Base-by-base conservation (phyloP, 37 sponge, comb jelly and placozoan species). In the Ephydatia muelleri region DNA sequence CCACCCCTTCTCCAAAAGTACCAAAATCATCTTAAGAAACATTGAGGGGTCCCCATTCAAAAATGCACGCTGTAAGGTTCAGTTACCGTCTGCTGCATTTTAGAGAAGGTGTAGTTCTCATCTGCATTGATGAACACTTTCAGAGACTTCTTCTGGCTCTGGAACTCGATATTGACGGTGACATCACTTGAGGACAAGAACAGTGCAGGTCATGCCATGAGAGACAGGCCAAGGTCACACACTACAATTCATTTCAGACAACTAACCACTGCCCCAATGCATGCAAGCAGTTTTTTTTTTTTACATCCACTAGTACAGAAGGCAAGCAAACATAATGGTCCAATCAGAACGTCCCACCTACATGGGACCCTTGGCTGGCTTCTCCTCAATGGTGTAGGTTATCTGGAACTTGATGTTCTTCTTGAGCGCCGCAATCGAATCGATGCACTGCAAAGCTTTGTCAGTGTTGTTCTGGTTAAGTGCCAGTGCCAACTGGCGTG, bases 91-190 rank as follows among this genome's bases (percentile, higher is more conserved):
- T 25, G 67, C 34, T 31, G 32, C 26, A 31, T 32, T 9, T 22
- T 8, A 13, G 23, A 2, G 38, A 73, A 37, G 5, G 74, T 73
- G 13, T 73, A 34, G 74, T 25, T 73, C 74, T 73, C 74, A 34
- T 73, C 36, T 36, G 33, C 80, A 37, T 72, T n/a, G 22, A 85
- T 65, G 64, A 85, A 85, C 27, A 85, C 47, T 5, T 23, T 4
- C 38, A 85, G 31, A 28, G 86, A 73, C 22, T 31, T 29, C 65
- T 70, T 78, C 27, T 30, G 32, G 30, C 49, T 35, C 25, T 85
- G 86, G 72, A 85, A 85, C 86, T 85, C 86, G 27, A 85, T 37
- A 57, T 64, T 38, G 14, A 85, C 25, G 8, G 69, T 57, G 27
- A 79, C n/a, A 35, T 80, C 79, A 49, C 9, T 27, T 9, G 57